Percentiles rank a stretch among this genome's conserved stretches.
phyloP scores from a whole-genome alignment of 2,888 invertebrate species.

The Trichogramma evanescens region DNA sequence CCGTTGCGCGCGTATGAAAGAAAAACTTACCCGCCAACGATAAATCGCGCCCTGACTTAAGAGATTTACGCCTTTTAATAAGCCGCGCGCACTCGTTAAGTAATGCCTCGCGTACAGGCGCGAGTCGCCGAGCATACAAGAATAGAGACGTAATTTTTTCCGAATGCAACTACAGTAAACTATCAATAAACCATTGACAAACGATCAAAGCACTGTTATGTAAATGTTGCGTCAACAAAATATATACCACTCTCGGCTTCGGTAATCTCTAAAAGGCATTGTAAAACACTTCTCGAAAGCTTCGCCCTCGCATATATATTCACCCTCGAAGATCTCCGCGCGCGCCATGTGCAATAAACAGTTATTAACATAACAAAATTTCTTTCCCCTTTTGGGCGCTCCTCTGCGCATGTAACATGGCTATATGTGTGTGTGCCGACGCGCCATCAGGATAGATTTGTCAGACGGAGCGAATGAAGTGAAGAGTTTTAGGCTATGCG shows the following conservation, averaged over 20 bases:
- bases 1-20: background rate
- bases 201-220: too few relatives aligned
- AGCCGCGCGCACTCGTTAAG: background rate
- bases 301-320: too few relatives aligned
- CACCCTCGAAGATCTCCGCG: too few relatives aligned
- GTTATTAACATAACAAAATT: constrained; percentile 23
- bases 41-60: background rate
- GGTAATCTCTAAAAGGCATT: background rate
- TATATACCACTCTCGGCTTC: too few relatives aligned
- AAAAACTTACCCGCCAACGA: background rate
- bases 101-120: constrained; percentile 2
- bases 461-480: constrained; percentile 12
- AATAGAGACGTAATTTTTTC: constrained; percentile 11
- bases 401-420: background rate
- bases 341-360: constrained; percentile 14
- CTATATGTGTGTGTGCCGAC: background rate
- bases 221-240: too few relatives aligned
- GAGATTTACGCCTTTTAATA: constrained; percentile 19
- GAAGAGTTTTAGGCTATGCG: background rate
- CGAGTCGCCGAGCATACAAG: background rate
- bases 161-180: background rate
- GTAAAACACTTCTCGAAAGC: background rate
- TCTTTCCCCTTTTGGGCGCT: constrained; percentile 5
- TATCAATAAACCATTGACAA: too few relatives aligned
- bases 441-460: constrained; percentile 18